Conservation (phyloP, 2,113 vertebrate genomes). For the Archocentrus centrarchus region DNA sequence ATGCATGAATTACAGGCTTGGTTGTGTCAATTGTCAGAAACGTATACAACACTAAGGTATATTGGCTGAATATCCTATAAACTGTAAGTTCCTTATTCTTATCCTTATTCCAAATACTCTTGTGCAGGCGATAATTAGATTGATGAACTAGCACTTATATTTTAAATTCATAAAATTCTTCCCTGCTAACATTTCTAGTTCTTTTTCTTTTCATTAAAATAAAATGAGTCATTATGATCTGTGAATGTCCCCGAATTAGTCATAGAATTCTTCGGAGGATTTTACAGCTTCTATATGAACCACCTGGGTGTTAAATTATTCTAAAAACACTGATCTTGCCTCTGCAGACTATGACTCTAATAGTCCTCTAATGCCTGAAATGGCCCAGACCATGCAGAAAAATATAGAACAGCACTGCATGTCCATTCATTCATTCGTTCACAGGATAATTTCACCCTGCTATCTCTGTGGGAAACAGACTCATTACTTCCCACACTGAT, state of each 20-base stretch:
- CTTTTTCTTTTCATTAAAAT: not conserved
- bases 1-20: not conserved
- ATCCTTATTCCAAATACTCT: not conserved
- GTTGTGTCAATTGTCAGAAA: not conserved
- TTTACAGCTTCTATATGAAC: not conserved
- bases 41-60: not conserved
- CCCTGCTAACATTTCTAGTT: not conserved
- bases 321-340: not conserved
- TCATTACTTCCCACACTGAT: not conserved
- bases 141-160: not conserved
- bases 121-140: not conserved
- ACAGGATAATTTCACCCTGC: conserved; percentile 21
- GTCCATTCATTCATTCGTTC: conserved; percentile 47
- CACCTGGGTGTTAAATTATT: not conserved
- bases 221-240: not conserved
- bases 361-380: not conserved
- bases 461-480: not conserved
- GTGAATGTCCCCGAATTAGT: not conserved
- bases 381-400: not conserved
- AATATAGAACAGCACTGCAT: conserved; percentile 26
- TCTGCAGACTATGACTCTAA: conserved; percentile 4
- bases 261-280: not conserved
- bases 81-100: not conserved
- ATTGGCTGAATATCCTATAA: not conserved
- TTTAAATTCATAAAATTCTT: not conserved